These are phyloP conservation scores for Trinorchestia longiramus DNA, from an alignment of 1,140 invertebrate genomes.

Conservation along the genomic window DNA sequence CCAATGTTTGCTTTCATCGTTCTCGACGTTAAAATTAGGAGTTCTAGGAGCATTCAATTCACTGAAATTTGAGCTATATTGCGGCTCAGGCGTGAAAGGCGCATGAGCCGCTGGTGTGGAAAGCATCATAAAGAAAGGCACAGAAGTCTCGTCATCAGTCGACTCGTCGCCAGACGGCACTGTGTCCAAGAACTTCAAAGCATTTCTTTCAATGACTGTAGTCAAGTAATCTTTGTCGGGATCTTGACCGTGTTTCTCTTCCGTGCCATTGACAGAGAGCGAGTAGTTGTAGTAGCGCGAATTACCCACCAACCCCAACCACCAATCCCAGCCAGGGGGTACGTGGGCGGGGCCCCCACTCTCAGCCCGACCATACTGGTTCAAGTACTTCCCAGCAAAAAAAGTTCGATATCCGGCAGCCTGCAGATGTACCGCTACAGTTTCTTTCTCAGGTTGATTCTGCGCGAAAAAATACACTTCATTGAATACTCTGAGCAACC, in stretches of 20 bases:
- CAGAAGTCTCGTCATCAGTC: neutral
- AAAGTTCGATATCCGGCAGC: slow-evolving; percentile 81
- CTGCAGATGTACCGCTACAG: slow-evolving; percentile 79
- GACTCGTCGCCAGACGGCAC: slow-evolving; percentile 57
- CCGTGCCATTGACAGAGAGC: slow-evolving; percentile 83
- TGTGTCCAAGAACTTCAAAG: slow-evolving; percentile 74
- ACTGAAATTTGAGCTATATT: slow-evolving; percentile 78
- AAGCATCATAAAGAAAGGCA: slow-evolving; percentile 85
- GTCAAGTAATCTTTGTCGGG: slow-evolving; percentile 83
- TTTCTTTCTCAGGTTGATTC: slow-evolving; percentile 75
- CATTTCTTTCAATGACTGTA: slow-evolving; percentile 83
- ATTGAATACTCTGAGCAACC: neutral
- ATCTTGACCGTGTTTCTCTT: slow-evolving; percentile 73
- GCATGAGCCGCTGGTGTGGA: slow-evolving; percentile 86
- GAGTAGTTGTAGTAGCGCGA: slow-evolving; percentile 90
- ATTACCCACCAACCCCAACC: slow-evolving; percentile 85
- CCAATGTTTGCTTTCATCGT: slow-evolving; percentile 82
- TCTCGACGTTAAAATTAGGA: slow-evolving; percentile 80
- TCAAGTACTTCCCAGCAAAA: slow-evolving; percentile 89
- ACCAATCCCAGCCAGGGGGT: slow-evolving; percentile 85
- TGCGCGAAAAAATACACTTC: neutral
- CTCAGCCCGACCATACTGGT: slow-evolving; percentile 78
- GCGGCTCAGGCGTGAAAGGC: slow-evolving; percentile 83
- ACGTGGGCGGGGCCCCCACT: slow-evolving; percentile 77
- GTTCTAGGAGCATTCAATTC: slow-evolving; percentile 77